Percentiles rank a stretch among this genome's conserved stretches.
These are phyloP conservation scores for Drosophila histrio DNA, from an alignment of 2,888 invertebrate genomes.

Conservation along the genomic window DNA sequence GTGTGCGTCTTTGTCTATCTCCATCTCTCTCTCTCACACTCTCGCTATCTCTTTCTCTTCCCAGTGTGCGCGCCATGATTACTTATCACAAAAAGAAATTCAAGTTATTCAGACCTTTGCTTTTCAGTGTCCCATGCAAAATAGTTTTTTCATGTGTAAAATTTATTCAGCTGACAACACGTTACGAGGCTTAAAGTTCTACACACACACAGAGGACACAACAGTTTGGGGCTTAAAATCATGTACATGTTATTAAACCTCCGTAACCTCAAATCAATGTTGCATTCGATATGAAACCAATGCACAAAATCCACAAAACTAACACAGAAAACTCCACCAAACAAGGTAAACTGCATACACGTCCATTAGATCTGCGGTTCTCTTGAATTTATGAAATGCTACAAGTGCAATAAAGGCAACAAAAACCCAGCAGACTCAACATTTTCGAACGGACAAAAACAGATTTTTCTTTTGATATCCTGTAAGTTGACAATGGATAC, in stretches of 20 bases:
- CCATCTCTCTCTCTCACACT: neutral
- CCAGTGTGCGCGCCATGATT: slow-evolving; percentile 42
- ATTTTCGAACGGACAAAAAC: slow-evolving; percentile 36
- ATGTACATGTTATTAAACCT: slow-evolving; percentile 16
- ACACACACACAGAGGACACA: neutral
- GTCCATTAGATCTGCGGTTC: slow-evolving; percentile 21
- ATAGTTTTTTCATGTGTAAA: slow-evolving; percentile 23
- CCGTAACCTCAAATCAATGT: slow-evolving; percentile 37
- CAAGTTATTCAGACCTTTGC: slow-evolving; percentile 26
- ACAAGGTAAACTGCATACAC: neutral
- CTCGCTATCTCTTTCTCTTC: neutral
- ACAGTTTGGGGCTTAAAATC: slow-evolving; percentile 3
- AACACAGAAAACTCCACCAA: slow-evolving; percentile 6
- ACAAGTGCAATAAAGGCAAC: slow-evolving; percentile 12
- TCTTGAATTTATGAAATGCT: slow-evolving; percentile 30
- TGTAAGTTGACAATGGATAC: neutral
- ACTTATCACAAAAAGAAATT: slow-evolving; percentile 36
- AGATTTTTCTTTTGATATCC: slow-evolving; percentile 17
- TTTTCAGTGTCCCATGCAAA: slow-evolving; percentile 52
- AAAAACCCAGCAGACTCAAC: slow-evolving; percentile 10
- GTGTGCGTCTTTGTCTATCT: slow-evolving; percentile 12
- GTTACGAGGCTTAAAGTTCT: slow-evolving; percentile 16
- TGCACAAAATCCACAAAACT: slow-evolving; percentile 27
- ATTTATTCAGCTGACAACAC: slow-evolving; percentile 36
- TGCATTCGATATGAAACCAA: slow-evolving; percentile 23